Percentiles rank a stretch among this genome's conserved stretches.
Evolutionary conservation across 2,113 vertebrate genomes (phyloP).

Genomic region (Larimichthys crocea): DNA sequence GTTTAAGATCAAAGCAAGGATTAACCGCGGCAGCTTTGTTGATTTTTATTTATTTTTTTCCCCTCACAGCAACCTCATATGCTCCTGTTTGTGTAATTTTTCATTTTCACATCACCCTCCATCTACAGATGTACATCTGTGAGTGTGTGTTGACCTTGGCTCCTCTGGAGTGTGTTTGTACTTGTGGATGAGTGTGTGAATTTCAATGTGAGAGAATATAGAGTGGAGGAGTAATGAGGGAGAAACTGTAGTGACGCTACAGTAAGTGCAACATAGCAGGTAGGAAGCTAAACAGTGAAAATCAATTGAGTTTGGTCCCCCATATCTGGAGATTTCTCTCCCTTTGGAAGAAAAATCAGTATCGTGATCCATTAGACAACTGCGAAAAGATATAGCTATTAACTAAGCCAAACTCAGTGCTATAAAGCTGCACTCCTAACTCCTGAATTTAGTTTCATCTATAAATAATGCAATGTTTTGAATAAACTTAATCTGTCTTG

Average conservation of each 20-base stretch:
- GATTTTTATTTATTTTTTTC: slow-evolving; percentile 18
- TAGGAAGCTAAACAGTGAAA: slow-evolving; percentile 22
- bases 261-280: slow-evolving; percentile 6
- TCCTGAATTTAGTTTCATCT: background rate
- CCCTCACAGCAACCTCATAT: slow-evolving; percentile 20
- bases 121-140: slow-evolving; percentile 26
- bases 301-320: slow-evolving; percentile 1
- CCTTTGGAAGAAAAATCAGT: background rate
- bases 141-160: slow-evolving; percentile 51
- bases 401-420: background rate
- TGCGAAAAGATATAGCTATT: background rate
- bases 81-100: slow-evolving; percentile 33
- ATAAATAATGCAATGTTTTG: too few species aligned
- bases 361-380: background rate
- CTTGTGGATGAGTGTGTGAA: slow-evolving; percentile 26
- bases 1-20: slow-evolving; percentile 60
- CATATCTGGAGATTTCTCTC: background rate
- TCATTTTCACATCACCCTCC: slow-evolving; percentile 36
- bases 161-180: slow-evolving; percentile 44
- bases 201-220: slow-evolving; percentile 2
- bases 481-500: too few species aligned
- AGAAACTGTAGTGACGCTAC: slow-evolving; percentile 12
- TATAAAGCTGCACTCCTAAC: background rate
- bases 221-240: slow-evolving; percentile 26
- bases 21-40: slow-evolving; percentile 43